Conservation (phyloP, 2,888 invertebrate genomes). For the Taphrorychus bicolor region DNA sequence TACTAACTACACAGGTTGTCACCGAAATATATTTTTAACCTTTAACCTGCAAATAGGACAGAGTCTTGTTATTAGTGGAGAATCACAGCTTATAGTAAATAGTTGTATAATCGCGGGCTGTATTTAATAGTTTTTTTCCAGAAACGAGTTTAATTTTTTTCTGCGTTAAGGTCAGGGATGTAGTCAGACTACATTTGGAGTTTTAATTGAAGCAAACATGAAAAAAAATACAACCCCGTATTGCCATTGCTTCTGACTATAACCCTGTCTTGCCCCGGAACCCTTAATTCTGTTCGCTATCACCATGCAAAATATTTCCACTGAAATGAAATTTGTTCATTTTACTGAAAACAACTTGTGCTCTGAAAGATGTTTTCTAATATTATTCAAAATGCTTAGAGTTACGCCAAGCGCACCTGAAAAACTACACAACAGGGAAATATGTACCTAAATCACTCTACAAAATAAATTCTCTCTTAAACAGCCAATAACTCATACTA, state of each 20-base stretch:
- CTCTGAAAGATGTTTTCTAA: conserved; percentile 16
- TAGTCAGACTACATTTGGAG: no score
- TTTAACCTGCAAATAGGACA: conserved; percentile 38
- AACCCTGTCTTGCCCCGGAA: neutral
- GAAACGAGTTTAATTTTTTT: no score
- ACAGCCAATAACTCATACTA: neutral
- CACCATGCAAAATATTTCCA: neutral
- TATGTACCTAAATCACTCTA: no score
- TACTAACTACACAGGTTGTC: conserved; percentile 34
- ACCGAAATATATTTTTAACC: conserved; percentile 27
- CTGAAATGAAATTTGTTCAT: neutral
- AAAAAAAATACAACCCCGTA: neutral
- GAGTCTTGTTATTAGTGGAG: conserved; percentile 17
- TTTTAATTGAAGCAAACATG: no score
- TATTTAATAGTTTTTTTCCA: no score
- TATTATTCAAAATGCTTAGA: neutral
- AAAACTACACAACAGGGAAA: conserved; percentile 19
- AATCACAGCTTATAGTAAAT: neutral
- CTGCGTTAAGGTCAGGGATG: neutral
- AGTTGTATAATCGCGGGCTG: no score
- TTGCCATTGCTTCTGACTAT: neutral
- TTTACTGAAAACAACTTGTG: neutral
- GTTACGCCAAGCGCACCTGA: conserved; percentile 35
- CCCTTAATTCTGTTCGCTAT: neutral
- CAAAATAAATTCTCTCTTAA: neutral